A percentile compares a stretch with the other conserved stretches of the same genome.
These are phyloP conservation scores for Exocentrus adspersus DNA, from an alignment of 2,888 invertebrate genomes.

Conservation along the genomic window DNA sequence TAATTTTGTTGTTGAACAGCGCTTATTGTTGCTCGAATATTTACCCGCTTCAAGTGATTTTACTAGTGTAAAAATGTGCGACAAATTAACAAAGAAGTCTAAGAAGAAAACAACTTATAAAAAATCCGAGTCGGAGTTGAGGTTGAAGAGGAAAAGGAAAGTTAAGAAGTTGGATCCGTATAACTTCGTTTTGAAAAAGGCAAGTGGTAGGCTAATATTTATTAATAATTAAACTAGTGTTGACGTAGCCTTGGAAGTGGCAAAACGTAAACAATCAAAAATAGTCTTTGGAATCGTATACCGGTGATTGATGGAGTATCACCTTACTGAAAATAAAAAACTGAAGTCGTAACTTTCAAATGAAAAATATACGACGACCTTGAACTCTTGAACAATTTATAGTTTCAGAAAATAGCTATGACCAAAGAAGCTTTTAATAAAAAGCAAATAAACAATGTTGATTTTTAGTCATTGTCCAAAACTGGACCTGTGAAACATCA, in stretches of 20 bases:
- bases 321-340: no score
- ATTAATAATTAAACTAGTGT: neutral
- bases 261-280: no score
- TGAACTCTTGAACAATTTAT: no score
- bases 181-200: slow-evolving; percentile 23
- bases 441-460: no score
- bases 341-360: no score
- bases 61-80: neutral
- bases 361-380: no score
- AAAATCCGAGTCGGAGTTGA: neutral
- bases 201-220: neutral
- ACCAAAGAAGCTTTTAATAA: no score
- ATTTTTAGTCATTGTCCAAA: no score
- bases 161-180: slow-evolving; percentile 11
- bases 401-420: no score
- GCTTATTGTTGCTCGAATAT: slow-evolving; percentile 1
- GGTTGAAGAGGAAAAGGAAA: neutral
- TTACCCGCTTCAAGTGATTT: neutral
- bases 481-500: no score
- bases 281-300: no score
- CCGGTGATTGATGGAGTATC: no score
- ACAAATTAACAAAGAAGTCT: slow-evolving; percentile 1
- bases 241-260: neutral
- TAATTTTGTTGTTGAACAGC: neutral
- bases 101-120: neutral